phyloP scores from a whole-genome alignment of 2,113 vertebrate genomes.

The Cyprinodon brontotheroides region DNA sequence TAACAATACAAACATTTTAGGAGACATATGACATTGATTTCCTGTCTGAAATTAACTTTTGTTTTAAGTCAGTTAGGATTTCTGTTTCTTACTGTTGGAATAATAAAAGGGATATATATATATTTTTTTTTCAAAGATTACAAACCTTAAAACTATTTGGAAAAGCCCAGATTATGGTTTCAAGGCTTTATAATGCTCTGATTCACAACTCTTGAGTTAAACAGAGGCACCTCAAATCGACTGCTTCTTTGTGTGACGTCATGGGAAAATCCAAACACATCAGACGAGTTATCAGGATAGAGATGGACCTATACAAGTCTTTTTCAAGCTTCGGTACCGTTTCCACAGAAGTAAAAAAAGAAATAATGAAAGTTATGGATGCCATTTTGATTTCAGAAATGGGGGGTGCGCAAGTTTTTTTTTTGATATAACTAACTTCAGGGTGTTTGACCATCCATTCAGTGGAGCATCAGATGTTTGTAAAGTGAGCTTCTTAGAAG shows the following conservation, averaged over 20 bases:
- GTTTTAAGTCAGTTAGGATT: background rate
- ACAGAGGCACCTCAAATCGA: background rate
- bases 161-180: background rate
- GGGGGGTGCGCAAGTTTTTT: no score
- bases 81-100: no score
- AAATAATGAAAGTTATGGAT: no score
- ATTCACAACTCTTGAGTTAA: background rate
- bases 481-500: no score
- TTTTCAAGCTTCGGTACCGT: background rate
- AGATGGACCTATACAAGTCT: background rate
- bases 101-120: background rate
- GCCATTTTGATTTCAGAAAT: no score
- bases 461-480: no score
- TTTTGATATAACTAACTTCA: no score
- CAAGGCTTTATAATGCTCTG: background rate
- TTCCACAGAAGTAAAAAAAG: background rate
- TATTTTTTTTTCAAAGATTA: background rate
- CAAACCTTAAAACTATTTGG: background rate
- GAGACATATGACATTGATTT: background rate
- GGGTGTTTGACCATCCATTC: no score
- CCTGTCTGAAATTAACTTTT: background rate
- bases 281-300: background rate
- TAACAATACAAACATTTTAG: background rate
- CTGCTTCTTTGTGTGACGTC: background rate
- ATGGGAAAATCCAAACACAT: background rate